Evolutionary conservation across 64 coral and sea anemone species (phyloP).

Genomic region (Stichodactyla mertensii): DNA sequence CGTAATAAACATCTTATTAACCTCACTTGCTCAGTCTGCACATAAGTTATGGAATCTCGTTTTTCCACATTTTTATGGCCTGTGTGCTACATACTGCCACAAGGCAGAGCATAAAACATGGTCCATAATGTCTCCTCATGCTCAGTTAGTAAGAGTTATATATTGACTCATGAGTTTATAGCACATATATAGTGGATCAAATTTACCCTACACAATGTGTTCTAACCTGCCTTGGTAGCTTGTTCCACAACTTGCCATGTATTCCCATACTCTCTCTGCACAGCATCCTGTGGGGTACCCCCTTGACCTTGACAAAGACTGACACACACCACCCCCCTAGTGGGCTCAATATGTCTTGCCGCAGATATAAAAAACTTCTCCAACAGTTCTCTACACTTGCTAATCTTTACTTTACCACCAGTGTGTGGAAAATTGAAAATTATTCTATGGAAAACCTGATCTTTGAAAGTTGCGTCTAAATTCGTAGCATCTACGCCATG

Average conservation of each 20-base stretch:
- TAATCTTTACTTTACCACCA: conserved; percentile 94
- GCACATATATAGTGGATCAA: too few species aligned
- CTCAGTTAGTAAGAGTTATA: too few species aligned
- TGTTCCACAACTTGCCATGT: conserved; percentile 91
- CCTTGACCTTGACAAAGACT: conserved; percentile 96
- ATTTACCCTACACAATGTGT: neutral
- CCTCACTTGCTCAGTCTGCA: too few species aligned
- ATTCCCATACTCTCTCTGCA: conserved; percentile 76
- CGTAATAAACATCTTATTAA: too few species aligned
- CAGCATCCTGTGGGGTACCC: conserved; percentile 73
- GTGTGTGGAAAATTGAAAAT: conserved; percentile 97
- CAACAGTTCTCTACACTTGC: conserved; percentile 74
- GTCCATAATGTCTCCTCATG: too few species aligned
- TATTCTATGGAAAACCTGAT: conserved; percentile 59
- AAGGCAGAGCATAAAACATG: too few species aligned
- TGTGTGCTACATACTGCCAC: too few species aligned
- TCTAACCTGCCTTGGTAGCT: conserved; percentile 81
- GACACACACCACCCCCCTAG: conserved; percentile 72
- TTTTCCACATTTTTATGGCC: too few species aligned
- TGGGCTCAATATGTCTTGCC: conserved; percentile 28
- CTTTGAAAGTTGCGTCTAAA: conserved; percentile 44
- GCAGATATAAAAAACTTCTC: conserved; percentile 82
- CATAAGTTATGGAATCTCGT: too few species aligned
- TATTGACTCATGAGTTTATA: too few species aligned
- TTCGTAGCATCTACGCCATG: conserved; percentile 85